These are phyloP conservation scores for Eptatretus burgeri DNA, from an alignment of 2,113 vertebrate species.

Conservation along the genomic window DNA sequence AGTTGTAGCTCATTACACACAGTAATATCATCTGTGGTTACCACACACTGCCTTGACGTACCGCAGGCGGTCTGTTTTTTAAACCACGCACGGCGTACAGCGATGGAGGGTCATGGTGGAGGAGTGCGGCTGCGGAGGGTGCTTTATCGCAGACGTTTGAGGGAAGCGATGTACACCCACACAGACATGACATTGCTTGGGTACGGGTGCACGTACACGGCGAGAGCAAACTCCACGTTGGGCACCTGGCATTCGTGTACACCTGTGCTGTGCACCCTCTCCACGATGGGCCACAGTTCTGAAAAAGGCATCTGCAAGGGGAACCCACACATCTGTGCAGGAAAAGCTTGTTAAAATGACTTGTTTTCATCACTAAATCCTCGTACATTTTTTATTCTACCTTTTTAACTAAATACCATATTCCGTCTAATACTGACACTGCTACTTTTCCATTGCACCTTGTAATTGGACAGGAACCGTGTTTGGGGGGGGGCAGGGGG, in stretches of 20 bases:
- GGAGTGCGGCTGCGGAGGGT: conserved; percentile 8
- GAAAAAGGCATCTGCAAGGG: conserved; percentile 63
- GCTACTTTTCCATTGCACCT: neutral
- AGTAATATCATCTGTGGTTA: too few species aligned
- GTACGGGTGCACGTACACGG: conserved; percentile 63
- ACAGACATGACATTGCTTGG: conserved; percentile 57
- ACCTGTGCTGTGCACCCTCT: conserved; percentile 58
- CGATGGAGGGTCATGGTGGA: neutral
- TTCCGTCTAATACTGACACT: neutral
- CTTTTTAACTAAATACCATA: too few species aligned
- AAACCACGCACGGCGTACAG: too few species aligned
- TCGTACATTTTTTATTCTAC: too few species aligned
- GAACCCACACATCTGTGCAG: conserved; percentile 53
- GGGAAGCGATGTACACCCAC: conserved; percentile 81
- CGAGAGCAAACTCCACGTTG: conserved; percentile 61
- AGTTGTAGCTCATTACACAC: too few species aligned
- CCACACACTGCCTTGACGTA: too few species aligned
- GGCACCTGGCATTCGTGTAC: conserved; percentile 42
- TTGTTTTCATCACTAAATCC: too few species aligned
- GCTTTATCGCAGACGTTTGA: conserved; percentile 25
- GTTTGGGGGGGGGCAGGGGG: too few species aligned
- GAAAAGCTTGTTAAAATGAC: neutral
- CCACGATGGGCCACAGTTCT: conserved; percentile 43
- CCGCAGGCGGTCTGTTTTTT: too few species aligned
- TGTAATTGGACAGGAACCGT: too few species aligned